Evolutionary conservation across 2,888 invertebrate genomes (phyloP), one percentile per base, ranked within the genome.

Genomic region (Sminthurides aquaticus): DNA sequence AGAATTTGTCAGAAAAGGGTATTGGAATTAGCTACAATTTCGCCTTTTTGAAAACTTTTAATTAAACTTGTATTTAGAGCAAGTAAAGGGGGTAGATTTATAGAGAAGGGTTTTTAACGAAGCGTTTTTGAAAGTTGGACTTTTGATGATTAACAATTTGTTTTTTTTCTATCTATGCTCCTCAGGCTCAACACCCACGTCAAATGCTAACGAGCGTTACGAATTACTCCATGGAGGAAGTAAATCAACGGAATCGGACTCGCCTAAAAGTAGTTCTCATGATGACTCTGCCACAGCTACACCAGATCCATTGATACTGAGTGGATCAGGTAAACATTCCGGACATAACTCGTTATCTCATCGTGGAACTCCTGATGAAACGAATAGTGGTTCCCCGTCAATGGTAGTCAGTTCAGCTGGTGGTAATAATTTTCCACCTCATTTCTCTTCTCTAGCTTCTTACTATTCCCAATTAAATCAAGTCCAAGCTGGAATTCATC

Each of bases 381-480:
- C 52, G 22, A 60, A 71, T 49, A 65, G 66, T 62, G 70, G 68
- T 62, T 71, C 70, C 29, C 70, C 72, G 28, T 65, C 65, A 57
- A 70, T 69, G 69, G 66, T 59, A 65, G 67, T 69, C 54, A 68
- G 66, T 64, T 69, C 74, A 56, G 69, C 71, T 49, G 70, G 71
- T 61, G 67, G 68, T 54, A 52, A 52, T 22, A 57, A 61, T 56
- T 74, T 74, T 55, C 73, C 72, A 55, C 68, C 73, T 27, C 71
- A 72, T 57, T 71, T 73, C 57, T 66, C 70, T 28, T 72, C 74
- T 8, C 62, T 74, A 25, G 72, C 74, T 34, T 67, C 68, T 11
- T 74, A 74, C 66, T 73, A 73, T 80, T 75, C 82, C 80, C 2
- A 81, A 79, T 66, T 82, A 78, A 74, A 74, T 67, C 71, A 71